Percentiles rank a stretch among this genome's conserved stretches.
These are phyloP conservation scores for Carabus problematicus DNA, from an alignment of 2,888 invertebrate genomes.

Conservation along the genomic window DNA sequence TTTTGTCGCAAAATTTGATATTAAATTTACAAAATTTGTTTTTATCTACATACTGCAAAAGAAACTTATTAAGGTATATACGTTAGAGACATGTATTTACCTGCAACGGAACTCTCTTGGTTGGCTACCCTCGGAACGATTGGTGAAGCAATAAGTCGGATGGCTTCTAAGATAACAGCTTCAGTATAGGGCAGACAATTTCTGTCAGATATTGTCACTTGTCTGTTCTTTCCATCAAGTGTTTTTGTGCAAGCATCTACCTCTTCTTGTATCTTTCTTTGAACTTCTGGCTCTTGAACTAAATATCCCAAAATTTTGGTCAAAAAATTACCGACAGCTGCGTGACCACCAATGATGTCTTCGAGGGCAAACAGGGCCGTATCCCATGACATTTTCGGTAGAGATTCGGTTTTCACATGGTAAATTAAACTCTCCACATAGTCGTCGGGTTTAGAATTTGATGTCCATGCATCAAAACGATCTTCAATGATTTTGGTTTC, in stretches of 20 bases:
- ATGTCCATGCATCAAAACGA: conserved; percentile 54
- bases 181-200: conserved; percentile 66
- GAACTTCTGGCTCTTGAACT: conserved; percentile 62
- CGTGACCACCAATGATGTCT: conserved; percentile 65
- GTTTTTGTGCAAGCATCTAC: conserved; percentile 58
- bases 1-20: conserved; percentile 9
- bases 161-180: conserved; percentile 67
- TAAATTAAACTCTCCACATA: conserved; percentile 67
- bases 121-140: conserved; percentile 74
- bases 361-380: conserved; percentile 62
- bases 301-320: conserved; percentile 67
- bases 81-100: conserved; percentile 56
- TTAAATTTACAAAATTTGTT: too few species aligned
- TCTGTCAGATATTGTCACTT: conserved; percentile 58
- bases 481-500: conserved; percentile 61
- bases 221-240: conserved; percentile 46
- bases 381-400: conserved; percentile 59
- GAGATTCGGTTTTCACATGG: conserved; percentile 59
- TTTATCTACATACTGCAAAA: too few species aligned
- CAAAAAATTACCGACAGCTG: conserved; percentile 70
- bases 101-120: conserved; percentile 67
- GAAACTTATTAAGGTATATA: too few species aligned
- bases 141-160: conserved; percentile 70
- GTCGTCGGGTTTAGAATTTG: conserved; percentile 58
- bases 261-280: conserved; percentile 64